These are phyloP conservation scores for Pardalotus punctatus DNA, from an alignment of 2,113 vertebrate genomes.

Conservation along the genomic window DNA sequence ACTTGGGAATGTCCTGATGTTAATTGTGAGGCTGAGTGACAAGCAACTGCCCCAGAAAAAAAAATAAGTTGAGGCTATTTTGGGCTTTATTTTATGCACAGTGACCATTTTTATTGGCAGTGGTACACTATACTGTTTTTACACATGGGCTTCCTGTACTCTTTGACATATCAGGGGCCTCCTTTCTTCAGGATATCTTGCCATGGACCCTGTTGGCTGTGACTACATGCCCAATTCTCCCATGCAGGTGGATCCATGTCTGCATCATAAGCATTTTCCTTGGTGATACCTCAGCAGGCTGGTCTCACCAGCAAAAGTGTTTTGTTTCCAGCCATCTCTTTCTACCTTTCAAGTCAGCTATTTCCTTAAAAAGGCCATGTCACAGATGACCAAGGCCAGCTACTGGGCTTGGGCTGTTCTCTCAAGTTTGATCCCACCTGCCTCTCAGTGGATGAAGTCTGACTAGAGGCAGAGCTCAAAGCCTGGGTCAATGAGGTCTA, in stretches of 20 bases:
- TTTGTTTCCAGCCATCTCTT: conserved; percentile 17
- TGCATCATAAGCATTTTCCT: not conserved
- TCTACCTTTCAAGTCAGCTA: conserved; percentile 30
- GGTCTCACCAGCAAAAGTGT: not conserved
- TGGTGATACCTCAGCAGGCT: accelerated
- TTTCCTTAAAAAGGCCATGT: conserved; percentile 55
- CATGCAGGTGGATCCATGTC: not conserved
- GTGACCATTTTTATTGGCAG: not conserved
- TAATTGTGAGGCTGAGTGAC: not conserved
- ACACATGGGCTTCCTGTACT: not conserved
- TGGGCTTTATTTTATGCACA: not conserved
- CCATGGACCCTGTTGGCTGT: not conserved
- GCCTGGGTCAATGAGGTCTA: not conserved
- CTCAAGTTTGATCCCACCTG: not conserved
- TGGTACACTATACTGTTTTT: not conserved
- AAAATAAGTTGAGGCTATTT: not conserved
- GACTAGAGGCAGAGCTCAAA: not conserved
- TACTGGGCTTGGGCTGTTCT: not conserved
- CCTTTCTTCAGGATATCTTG: not conserved
- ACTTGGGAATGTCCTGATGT: not conserved
- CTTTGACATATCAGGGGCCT: not conserved
- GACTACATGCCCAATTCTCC: not conserved
- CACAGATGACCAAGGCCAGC: not conserved
- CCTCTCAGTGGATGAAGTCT: not conserved
- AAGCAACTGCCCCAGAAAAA: accelerated